Evolutionary conservation across 2,113 vertebrate genomes (phyloP).

Genomic region (mouse (Mus musculus)): DNA sequence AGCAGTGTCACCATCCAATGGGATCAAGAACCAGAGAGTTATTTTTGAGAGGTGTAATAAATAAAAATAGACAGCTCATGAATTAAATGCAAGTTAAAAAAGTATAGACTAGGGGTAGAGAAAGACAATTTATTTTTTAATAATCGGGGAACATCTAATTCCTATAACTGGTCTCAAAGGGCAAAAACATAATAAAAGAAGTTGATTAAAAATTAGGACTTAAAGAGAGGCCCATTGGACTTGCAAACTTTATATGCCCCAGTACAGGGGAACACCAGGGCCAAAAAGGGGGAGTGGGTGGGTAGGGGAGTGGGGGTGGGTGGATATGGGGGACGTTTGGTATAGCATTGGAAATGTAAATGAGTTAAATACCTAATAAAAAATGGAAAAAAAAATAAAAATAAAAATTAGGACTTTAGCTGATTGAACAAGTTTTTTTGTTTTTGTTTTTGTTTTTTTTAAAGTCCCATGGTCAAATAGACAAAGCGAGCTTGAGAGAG

Average conservation of each 20-base stretch:
- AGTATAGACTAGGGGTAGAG: not conserved
- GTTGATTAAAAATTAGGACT: not conserved
- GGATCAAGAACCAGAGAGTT: constrained; percentile 62
- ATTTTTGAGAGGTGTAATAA: not conserved
- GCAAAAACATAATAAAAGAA: not conserved
- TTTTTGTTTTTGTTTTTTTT: not conserved
- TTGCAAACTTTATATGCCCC: no score
- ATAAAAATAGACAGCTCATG: not conserved
- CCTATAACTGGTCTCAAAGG: not conserved
- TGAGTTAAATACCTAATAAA: no score
- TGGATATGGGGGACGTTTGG: no score
- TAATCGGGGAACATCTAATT: not conserved
- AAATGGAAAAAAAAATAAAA: no score
- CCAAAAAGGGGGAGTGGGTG: no score
- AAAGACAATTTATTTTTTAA: not conserved
- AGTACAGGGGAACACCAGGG: no score
- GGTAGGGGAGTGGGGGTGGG: no score
- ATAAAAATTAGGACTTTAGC: not conserved
- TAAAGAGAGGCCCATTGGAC: no score
- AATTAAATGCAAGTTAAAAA: constrained; percentile 13
- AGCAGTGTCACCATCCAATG: constrained; percentile 69
- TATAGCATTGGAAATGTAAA: no score
- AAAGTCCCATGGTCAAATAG: not conserved
- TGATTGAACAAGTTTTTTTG: not conserved
- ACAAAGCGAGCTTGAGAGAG: not conserved